These are phyloP conservation scores for Eublepharis macularius DNA, from an alignment of 2,113 vertebrate species.

Conservation along the genomic window DNA sequence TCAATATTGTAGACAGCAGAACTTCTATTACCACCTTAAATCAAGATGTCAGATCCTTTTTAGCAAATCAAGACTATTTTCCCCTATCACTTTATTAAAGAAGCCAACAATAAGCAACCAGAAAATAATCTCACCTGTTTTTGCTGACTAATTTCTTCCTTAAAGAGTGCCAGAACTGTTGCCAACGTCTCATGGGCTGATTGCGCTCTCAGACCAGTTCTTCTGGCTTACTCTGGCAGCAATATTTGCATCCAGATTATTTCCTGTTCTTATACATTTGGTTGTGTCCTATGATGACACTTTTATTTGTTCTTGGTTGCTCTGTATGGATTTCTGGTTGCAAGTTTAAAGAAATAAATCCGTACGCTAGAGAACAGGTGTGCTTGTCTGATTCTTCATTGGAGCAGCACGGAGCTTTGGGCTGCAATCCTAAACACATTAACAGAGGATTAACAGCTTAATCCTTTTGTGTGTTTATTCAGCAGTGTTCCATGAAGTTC, in stretches of 20 bases:
- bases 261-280: fast-evolving
- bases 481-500: neutral
- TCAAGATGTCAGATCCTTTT: neutral
- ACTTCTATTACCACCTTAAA: neutral
- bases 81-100: neutral
- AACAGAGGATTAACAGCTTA: neutral
- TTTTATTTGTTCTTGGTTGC: neutral
- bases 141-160: slow-evolving; percentile 2
- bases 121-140: fast-evolving
- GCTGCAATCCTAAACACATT: neutral
- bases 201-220: neutral
- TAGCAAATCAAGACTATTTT: neutral
- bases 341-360: slow-evolving; percentile 57
- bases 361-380: slow-evolving; percentile 39
- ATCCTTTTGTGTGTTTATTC: neutral
- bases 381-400: neutral
- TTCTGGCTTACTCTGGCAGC: neutral
- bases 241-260: neutral
- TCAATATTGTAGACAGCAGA: neutral
- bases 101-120: neutral
- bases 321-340: neutral
- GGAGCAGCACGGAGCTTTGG: neutral
- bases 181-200: neutral
- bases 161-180: neutral
- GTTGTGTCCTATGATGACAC: fast-evolving